A percentile compares a stretch with the other conserved stretches of the same genome.
Conservation (phyloP, 2,113 vertebrate species). For the Gymnarchus niloticus region DNA sequence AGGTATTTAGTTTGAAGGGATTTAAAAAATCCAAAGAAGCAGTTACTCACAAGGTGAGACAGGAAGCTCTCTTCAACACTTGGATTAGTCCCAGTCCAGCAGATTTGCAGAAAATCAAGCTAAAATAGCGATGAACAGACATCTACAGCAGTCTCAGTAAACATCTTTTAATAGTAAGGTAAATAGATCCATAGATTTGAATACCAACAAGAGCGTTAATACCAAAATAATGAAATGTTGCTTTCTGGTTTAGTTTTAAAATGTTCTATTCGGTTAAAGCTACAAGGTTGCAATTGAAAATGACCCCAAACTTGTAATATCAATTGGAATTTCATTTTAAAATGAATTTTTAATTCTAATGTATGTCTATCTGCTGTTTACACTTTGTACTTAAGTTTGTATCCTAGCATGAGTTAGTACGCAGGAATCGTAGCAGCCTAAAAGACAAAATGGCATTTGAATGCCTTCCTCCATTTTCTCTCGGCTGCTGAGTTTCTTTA, state of each 20-base stretch:
- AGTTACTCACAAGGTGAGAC: neutral
- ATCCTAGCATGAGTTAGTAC: neutral
- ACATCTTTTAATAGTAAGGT: no score
- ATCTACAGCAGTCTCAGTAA: neutral
- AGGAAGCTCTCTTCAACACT: neutral
- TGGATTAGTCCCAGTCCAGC: neutral
- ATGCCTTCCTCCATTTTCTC: neutral
- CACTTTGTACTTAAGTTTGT: neutral
- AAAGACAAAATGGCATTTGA: neutral
- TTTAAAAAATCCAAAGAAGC: slow-evolving; percentile 11
- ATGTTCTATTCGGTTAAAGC: neutral
- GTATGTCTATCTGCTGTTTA: neutral
- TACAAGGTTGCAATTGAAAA: neutral
- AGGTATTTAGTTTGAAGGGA: slow-evolving; percentile 20
- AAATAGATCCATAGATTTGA: neutral
- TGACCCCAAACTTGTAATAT: neutral
- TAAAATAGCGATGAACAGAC: neutral
- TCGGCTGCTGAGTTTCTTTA: neutral
- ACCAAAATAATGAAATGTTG: neutral
- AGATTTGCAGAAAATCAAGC: neutral
- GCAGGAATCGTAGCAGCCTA: neutral
- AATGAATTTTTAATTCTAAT: neutral
- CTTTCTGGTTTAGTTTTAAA: neutral
- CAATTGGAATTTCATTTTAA: neutral
- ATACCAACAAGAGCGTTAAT: neutral